Evolutionary conservation across 2,797 vertebrate species (phyloP), one percentile per base, ranked within the genome.

Genomic region (Lacerta bilineata): DNA sequence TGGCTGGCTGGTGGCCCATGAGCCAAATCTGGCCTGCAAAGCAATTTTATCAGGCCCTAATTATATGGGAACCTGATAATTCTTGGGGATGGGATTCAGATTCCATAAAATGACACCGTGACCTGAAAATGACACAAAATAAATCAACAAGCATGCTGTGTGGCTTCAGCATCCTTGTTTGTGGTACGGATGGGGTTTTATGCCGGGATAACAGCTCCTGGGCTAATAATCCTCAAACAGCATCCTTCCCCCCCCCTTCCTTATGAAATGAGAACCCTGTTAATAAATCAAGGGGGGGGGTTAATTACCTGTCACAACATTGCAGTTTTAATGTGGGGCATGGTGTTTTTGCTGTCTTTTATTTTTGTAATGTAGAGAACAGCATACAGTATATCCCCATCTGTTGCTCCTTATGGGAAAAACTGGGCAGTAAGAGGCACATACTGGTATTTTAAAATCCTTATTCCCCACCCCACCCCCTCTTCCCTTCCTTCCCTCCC

Each of bases 301-400:
- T 93, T 94, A 95, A 94, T 93, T 91, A 88, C 91, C 93, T 85
- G 83, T 77, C 61, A 88, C 94, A 89, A 39, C 43, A 25, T 55
- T 84, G 74, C 41, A 46, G 87, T 93, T 95, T 94, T 71, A 20
- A 0, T 39, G 76, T 39, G 89, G 85, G 13, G 74, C 90, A 89
- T 71, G 59, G 1, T 33, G 87, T 85, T 91, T 91, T 76, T 87
- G 78, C 87, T 66, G 85, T 41, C 18, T 91, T 87, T 88, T 74
- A 82, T 87, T 80, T 93, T 87, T 80, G 91, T 89, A 90, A 84
- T 81, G 72, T 85, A 76, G 76, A 80, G 81, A 80, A 1, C 13
- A 3, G 46, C 3, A 55, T 18, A 50, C 50, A 50, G 1, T 50
- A 1, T 85, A 50, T 91, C 80, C 85, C 13, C 82, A 71, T 87